Evolutionary conservation across 2,113 vertebrate species (phyloP), one percentile per base, ranked within the genome.

Genomic region (Gnathonemus longibarbis): DNA sequence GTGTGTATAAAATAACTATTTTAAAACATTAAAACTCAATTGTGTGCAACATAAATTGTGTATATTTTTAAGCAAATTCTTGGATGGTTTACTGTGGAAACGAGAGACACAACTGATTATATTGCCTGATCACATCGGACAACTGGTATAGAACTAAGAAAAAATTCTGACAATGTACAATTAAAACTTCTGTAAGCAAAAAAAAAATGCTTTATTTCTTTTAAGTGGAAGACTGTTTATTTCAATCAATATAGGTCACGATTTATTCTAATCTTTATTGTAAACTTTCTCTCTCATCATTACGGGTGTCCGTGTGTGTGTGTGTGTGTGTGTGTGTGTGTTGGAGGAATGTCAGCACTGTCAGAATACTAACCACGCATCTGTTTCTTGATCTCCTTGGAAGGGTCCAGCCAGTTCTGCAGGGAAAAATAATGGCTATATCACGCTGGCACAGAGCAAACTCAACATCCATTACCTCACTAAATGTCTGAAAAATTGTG

Each of bases 331-430:
- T 83, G 31, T 46, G 24, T 27, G 58, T 56, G 83, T 46, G 83
- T 9, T 49, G 42, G 83, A n/a, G 90, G 46, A 85, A 56, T 83
- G 52, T 15, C 11, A 39, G 31, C 31, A 10, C 2, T 89, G 15
- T 45, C 85, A 15, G 1, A 53, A 90, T 89, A 98, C 98, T 99
- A 94, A 99, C 98, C 98, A 94, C 97, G 97, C 93, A 98, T 98
- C 96, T 99, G 98, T 94, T 99, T 99, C 96, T 99, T 99, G 94
- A 99, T 98, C 95, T 99, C 98, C 94, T 99, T 99, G 93, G 98
- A 99, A 74, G 98, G 98, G 92, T 99, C 98, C 96, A 99, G 94
- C 98, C 98, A 99, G 93, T 99, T 97, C 96, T 97, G 95, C 84
- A 94, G 94, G 74, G 95, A 93, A 96, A 90, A 91, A 87, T 89